phyloP scores from a whole-genome alignment of 2,888 invertebrate species.

The Vanessa cardui region DNA sequence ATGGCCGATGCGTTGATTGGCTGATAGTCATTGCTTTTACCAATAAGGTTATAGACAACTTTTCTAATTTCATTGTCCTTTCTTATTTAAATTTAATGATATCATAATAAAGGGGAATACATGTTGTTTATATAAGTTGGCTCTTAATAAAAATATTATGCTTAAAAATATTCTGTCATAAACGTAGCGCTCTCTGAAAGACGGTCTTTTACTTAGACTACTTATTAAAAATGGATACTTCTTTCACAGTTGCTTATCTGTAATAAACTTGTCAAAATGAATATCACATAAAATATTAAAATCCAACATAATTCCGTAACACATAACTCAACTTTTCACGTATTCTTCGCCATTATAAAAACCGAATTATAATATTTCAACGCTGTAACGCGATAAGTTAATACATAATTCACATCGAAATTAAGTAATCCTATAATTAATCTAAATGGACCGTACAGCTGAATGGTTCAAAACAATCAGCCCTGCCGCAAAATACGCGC shows the following conservation, averaged over 20 bases:
- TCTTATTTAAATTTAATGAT: too few species aligned
- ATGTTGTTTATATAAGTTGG: too few species aligned
- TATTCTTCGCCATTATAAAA: not conserved
- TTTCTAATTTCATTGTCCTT: too few species aligned
- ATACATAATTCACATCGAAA: constrained; percentile 73
- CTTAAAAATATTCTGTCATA: not conserved
- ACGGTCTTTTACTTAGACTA: not conserved
- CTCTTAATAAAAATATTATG: not conserved
- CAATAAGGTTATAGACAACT: too few species aligned
- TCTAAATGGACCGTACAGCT: constrained; percentile 82
- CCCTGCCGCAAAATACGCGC: constrained; percentile 82
- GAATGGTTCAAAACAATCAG: constrained; percentile 83
- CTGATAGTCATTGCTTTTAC: too few species aligned
- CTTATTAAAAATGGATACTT: not conserved
- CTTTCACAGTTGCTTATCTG: not conserved
- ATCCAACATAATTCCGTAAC: too few species aligned
- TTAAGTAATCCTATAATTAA: constrained; percentile 83
- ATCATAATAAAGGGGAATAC: too few species aligned
- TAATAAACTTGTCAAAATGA: not conserved
- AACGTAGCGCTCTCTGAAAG: not conserved
- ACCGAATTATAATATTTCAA: constrained; percentile 29
- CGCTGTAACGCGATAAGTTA: constrained; percentile 49
- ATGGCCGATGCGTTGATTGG: too few species aligned
- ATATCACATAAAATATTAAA: not conserved
- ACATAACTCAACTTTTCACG: not conserved